A percentile compares a stretch with the other conserved stretches of the same genome.
These are phyloP conservation scores for Ochlodes sylvanus DNA, from an alignment of 2,888 invertebrate species.

Conservation along the genomic window DNA sequence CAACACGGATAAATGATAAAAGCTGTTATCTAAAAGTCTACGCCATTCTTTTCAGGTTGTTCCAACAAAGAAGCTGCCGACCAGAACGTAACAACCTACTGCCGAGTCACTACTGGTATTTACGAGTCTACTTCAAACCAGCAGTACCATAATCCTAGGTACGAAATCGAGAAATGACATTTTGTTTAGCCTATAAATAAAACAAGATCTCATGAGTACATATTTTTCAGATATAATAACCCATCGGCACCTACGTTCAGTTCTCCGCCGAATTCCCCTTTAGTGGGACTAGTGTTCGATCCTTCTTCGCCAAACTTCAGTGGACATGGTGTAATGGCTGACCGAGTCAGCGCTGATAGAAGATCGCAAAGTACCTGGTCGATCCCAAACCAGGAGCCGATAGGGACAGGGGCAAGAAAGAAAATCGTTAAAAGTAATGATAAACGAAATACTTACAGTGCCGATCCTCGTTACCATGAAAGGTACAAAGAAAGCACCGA, in stretches of 20 bases:
- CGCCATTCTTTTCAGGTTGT: conserved; percentile 55
- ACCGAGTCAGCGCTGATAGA: conserved; percentile 66
- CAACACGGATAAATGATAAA: too few species aligned
- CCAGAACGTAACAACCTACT: conserved; percentile 71
- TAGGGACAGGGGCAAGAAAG: conserved; percentile 80
- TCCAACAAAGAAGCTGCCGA: conserved; percentile 71
- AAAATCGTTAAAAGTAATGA: conserved; percentile 79
- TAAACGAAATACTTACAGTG: conserved; percentile 66
- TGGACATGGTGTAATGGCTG: conserved; percentile 65
- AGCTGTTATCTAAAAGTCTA: background rate
- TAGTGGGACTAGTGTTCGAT: conserved; percentile 75
- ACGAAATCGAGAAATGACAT: conserved; percentile 2
- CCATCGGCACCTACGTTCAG: conserved; percentile 74
- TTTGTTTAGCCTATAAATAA: background rate
- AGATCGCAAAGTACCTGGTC: conserved; percentile 74
- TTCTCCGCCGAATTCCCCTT: conserved; percentile 78
- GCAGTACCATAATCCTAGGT: conserved; percentile 73
- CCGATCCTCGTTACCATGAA: conserved; percentile 71
- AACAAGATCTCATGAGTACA: background rate
- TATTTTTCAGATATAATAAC: conserved; percentile 72
- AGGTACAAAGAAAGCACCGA: conserved; percentile 71
- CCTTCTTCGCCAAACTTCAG: conserved; percentile 73
- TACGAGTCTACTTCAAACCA: conserved; percentile 71
- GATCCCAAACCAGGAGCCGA: conserved; percentile 72
- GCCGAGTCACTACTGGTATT: conserved; percentile 69